Conservation (phyloP, 2,797 vertebrate species). For the Enteromius anoplus region DNA sequence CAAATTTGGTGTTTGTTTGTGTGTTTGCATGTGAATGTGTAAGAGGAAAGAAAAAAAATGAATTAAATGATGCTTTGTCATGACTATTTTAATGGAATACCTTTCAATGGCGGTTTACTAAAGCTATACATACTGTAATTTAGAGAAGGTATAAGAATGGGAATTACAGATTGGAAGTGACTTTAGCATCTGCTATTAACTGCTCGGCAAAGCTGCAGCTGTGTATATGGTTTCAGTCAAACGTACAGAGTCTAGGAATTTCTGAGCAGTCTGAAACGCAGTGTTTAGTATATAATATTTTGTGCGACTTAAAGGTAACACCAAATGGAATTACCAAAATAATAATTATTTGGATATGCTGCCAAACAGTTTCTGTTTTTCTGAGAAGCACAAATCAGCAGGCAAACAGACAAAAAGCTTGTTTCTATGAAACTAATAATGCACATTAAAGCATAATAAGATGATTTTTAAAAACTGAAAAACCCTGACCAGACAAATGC, state of each 20-base stretch:
- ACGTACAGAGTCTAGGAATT: neutral
- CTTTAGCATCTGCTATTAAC: neutral
- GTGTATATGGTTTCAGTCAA: conserved; percentile 4
- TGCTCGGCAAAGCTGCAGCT: neutral
- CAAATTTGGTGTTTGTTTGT: neutral
- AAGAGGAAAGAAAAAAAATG: neutral
- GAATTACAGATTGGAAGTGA: neutral
- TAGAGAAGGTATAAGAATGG: neutral
- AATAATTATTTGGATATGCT: neutral
- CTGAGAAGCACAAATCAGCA: neutral
- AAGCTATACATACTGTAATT: neutral
- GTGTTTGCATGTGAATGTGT: neutral
- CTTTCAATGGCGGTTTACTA: neutral
- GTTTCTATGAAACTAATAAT: neutral
- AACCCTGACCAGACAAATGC: neutral
- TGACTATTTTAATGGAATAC: neutral
- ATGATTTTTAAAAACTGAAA: neutral
- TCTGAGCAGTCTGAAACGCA: neutral
- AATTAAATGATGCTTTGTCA: neutral
- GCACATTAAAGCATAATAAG: conserved; percentile 5
- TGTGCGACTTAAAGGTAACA: neutral
- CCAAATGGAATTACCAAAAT: neutral
- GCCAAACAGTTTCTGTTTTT: neutral
- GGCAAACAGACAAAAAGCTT: neutral
- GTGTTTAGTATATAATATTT: neutral